phyloP scores from a whole-genome alignment of 2,888 invertebrate genomes.

The Amaurobius ferox region DNA sequence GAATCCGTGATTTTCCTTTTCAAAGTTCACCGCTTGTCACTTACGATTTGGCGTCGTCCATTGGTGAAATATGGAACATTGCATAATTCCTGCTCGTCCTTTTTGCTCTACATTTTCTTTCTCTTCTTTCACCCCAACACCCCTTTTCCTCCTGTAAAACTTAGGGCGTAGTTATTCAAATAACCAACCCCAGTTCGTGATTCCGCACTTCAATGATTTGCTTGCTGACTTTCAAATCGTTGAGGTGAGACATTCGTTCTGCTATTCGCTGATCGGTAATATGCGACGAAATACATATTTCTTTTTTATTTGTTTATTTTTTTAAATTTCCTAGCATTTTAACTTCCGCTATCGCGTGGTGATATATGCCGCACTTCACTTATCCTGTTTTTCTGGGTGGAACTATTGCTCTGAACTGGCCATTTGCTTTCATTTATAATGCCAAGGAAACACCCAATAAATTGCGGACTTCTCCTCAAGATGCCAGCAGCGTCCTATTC shows the following conservation, averaged over 20 bases:
- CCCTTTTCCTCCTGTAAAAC: not conserved
- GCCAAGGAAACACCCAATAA: not conserved
- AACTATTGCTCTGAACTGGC: not conserved
- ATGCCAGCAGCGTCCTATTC: not conserved
- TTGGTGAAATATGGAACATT: conserved; percentile 37
- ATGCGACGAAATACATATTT: not conserved
- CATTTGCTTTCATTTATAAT: conserved; percentile 22
- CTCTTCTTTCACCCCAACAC: not conserved
- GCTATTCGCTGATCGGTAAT: not conserved
- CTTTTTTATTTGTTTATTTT: too few species aligned
- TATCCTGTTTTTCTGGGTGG: conserved; percentile 3
- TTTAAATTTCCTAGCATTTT: not conserved
- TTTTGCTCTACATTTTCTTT: conserved; percentile 15
- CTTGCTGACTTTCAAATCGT: not conserved
- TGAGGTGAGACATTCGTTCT: not conserved
- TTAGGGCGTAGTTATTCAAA: not conserved
- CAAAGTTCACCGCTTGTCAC: conserved; percentile 27
- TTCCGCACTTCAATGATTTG: not conserved
- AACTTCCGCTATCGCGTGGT: conserved; percentile 9
- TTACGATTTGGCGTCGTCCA: conserved; percentile 14
- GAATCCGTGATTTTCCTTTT: conserved; percentile 29
- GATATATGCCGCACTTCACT: not conserved
- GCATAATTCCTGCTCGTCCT: conserved; percentile 15
- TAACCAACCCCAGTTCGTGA: not conserved
- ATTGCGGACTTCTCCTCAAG: not conserved